These are phyloP conservation scores for Salmo trutta DNA, from an alignment of 2,797 vertebrate species.

Conservation along the genomic window DNA sequence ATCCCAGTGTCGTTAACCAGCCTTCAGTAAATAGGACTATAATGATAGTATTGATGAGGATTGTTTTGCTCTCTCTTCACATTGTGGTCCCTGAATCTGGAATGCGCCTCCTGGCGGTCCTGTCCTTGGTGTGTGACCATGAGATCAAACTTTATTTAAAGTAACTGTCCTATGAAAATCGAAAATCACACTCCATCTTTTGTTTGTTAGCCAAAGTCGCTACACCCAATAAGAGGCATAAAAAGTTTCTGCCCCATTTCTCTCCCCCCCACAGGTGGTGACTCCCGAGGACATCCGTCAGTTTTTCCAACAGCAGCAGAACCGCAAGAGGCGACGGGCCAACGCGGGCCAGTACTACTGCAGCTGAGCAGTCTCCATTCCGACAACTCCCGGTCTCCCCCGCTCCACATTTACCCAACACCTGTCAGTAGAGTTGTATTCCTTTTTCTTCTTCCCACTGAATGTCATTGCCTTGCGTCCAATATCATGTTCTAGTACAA, in stretches of 20 bases:
- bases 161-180: too few species aligned
- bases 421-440: not conserved
- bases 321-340: constrained; percentile 66
- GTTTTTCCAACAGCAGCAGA: constrained; percentile 79
- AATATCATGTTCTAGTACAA: not conserved
- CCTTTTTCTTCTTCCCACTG: not conserved
- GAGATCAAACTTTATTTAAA: too few species aligned
- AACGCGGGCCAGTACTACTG: constrained; percentile 61
- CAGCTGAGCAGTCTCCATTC: constrained; percentile 50
- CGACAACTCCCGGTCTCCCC: not conserved
- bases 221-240: too few species aligned
- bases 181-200: too few species aligned
- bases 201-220: too few species aligned
- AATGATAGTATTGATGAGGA: too few species aligned
- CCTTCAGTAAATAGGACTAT: not conserved
- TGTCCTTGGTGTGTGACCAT: not conserved
- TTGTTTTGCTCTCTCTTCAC: too few species aligned
- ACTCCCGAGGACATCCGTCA: constrained; percentile 77
- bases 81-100: not conserved
- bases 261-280: constrained; percentile 70
- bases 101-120: not conserved
- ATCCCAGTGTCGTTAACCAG: not conserved
- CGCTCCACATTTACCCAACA: not conserved
- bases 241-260: not conserved
- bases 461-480: not conserved